Base-by-base conservation (phyloP, 2,113 vertebrate genomes). In the Cepphus grylle region DNA sequence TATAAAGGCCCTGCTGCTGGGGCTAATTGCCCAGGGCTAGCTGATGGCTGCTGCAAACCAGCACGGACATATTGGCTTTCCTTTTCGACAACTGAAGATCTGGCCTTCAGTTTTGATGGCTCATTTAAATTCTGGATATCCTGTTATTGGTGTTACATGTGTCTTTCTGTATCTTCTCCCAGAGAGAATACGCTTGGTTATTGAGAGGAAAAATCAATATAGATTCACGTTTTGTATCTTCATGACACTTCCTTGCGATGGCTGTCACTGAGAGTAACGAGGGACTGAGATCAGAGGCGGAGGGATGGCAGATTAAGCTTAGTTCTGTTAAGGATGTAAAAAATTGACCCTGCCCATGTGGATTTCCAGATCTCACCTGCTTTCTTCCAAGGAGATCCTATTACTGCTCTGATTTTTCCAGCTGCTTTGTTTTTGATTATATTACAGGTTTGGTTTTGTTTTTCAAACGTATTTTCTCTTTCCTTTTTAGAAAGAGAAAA, bases 191-290 rank as follows among this genome's bases (percentile, higher is more conserved):
- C 62, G 65, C 34, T 42, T 34, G 53, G 16, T 56, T 56, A 36
- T 70, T 88, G 72, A 94, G 83, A 89, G 65, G 52, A 87, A 92
- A 86, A 96, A 92, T 94, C 88, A 81, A 58, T 87, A 71, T 4
- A 59, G 65, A 50, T 82, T 92, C 59, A 45, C 66, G 61, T 85
- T 89, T 61, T 71, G 26, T 84, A 9, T 53, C 81, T 92, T 93
- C 50, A 5, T 55, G 70, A 70, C 36, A 9, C 52, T 72, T 91
- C 30, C 71, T 74, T 56, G 61, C 36, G 43, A 17, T 11, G 77
- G 26, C 82, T 94, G 77, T 81, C 85, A 71, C 90, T 67, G 83
- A n/a, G 61, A 72, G 72, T 63, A 45, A 63, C 0, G 0, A 58
- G 62, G 62, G 50, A 92, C 67, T 85, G 88, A 66, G 71, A 70